Evolutionary conservation across 2,113 vertebrate genomes (phyloP).

Genomic region (Pseudois nayaur): DNA sequence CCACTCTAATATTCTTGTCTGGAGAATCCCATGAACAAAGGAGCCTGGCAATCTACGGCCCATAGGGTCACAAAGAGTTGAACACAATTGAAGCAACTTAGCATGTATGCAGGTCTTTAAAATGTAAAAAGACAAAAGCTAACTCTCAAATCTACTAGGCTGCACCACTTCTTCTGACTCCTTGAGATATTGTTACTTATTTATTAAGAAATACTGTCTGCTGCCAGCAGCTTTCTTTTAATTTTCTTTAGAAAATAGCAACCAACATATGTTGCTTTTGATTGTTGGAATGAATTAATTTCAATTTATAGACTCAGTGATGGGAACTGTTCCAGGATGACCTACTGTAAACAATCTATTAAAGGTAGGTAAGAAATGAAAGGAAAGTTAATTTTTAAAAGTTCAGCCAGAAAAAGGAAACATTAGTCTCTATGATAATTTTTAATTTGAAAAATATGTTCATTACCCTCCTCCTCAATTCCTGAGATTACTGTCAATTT

Average conservation of each 20-base stretch:
- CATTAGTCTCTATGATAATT: neutral
- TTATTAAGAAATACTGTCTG: neutral
- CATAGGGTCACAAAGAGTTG: neutral
- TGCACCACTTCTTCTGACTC: neutral
- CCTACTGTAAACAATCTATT: neutral
- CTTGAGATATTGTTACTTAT: neutral
- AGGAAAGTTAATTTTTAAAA: constrained; percentile 8
- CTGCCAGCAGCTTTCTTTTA: neutral
- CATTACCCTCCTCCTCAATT: neutral
- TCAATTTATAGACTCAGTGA: neutral
- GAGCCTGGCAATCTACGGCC: fast-evolving
- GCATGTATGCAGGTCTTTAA: neutral
- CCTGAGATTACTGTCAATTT: neutral
- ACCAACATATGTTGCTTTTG: neutral
- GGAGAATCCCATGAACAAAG: neutral
- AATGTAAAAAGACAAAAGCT: neutral
- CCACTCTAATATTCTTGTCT: neutral
- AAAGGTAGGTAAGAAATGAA: neutral
- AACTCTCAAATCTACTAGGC: neutral
- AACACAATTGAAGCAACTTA: neutral
- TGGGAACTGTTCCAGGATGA: neutral
- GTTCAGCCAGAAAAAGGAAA: neutral
- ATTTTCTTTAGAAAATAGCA: neutral
- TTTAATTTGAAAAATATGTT: constrained; percentile 11
- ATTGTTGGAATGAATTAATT: neutral